Evolutionary conservation across 2,888 invertebrate genomes (phyloP), one percentile per base, ranked within the genome.

Genomic region (Ypsolopha sequella): DNA sequence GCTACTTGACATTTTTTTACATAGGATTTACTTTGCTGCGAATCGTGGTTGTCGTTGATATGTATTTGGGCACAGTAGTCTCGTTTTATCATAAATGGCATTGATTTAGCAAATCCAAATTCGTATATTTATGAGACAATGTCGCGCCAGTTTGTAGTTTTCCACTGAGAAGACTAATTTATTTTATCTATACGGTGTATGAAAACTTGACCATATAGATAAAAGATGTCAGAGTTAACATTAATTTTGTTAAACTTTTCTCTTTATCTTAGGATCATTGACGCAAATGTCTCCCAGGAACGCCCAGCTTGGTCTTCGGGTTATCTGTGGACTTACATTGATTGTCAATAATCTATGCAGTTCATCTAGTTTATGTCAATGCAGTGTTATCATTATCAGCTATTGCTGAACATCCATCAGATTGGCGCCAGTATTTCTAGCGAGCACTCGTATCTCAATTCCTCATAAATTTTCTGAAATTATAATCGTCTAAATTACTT

Each of bases 211-310:
- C 70, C 76, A 60, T 11, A 13, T 2, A 13, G 13, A 7, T 43
- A 38, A 10, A 34, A 6, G 34, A 7, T 33, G 34, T 2, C 33
- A 47, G 53, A 54, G 54, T 53, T 55, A 76, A 73, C 69, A 77
- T 67, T 54, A 66, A 62, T 63, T 60, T 60, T 60, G 64, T 70
- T 65, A 65, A 66, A 63, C 59, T 62, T 56, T 60, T 58, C 59
- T 46, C 58, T 60, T 51, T 66, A 65, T 63, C 65, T 64, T 59
- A 61, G 63, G 64, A 68, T 59, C 64, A 69, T 69, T 82, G 82
- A 82, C 80, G 82, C 71, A 82, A 72, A 64, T 70, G 57, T 60
- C 61, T 66, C 59, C 63, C 57, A 59, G 60, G 66, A 65, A 66
- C 65, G 64, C 64, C 47, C 36, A 14, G 47, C 43, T 43, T 13